These are phyloP conservation scores for Ericerus pela DNA, from an alignment of 1,140 invertebrate species.

Conservation along the genomic window DNA sequence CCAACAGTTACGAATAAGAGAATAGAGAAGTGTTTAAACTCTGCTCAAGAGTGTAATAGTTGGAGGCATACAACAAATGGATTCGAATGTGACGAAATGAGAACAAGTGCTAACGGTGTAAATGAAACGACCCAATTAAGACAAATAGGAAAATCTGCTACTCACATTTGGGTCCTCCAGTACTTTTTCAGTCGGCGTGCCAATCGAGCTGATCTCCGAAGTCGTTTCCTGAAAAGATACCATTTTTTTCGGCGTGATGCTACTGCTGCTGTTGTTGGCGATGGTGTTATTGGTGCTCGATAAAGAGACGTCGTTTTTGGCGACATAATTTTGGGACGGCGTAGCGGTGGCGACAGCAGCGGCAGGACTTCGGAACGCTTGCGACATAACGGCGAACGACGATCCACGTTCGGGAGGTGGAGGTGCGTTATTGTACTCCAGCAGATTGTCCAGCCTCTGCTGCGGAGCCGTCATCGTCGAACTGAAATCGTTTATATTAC, in stretches of 20 bases:
- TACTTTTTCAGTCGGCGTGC: conserved; percentile 38
- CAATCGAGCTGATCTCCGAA: conserved; percentile 30
- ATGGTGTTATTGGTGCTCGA: not conserved
- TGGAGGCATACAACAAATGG: no score
- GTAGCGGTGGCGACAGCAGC: conserved; percentile 33
- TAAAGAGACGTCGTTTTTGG: conserved; percentile 7
- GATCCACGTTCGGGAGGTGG: conserved; percentile 62
- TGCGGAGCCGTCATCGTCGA: conserved; percentile 13
- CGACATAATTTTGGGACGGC: conserved; percentile 22
- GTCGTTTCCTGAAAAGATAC: conserved; percentile 61
- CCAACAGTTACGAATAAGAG: no score
- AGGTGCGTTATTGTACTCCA: conserved; percentile 37
- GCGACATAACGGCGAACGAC: conserved; percentile 65
- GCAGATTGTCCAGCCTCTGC: conserved; percentile 19
- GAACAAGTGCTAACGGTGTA: no score
- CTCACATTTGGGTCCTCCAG: conserved; percentile 69
- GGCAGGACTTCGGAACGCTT: conserved; percentile 28
- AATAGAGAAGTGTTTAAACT: no score
- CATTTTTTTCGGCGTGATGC: conserved; percentile 34
- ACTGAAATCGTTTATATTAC: conserved; percentile 10
- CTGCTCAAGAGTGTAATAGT: no score
- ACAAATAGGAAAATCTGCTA: no score
- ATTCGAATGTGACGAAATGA: no score
- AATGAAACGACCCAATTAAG: no score
- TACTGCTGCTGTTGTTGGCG: conserved; percentile 14